Evolutionary conservation across 2,113 vertebrate genomes (phyloP).

Genomic region (Oryzias woworae): DNA sequence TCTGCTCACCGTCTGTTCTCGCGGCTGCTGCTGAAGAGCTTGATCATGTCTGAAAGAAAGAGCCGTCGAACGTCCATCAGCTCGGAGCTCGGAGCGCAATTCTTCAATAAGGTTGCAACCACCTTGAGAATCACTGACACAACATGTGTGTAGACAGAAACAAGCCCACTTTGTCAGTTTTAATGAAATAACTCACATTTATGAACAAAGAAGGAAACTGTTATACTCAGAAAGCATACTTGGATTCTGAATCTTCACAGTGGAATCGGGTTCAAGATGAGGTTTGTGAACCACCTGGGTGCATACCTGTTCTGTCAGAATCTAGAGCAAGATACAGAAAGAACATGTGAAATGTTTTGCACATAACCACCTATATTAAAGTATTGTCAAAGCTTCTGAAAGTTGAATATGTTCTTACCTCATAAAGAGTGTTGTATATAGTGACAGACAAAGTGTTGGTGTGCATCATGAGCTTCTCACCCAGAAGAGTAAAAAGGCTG

Average conservation of each 20-base stretch:
- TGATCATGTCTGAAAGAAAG: constrained; percentile 99
- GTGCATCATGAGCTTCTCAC: constrained; percentile 92
- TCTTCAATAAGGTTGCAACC: constrained; percentile 92
- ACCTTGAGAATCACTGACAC: constrained; percentile 96
- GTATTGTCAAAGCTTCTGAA: neutral
- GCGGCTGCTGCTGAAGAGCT: constrained; percentile 96
- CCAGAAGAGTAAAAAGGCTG: constrained; percentile 95
- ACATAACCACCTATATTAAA: constrained; percentile 5
- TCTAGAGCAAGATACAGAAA: constrained; percentile 70
- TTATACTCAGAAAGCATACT: constrained; percentile 83
- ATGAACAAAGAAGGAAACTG: neutral
- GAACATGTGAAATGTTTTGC: constrained; percentile 4
- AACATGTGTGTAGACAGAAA: constrained; percentile 23
- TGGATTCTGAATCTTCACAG: constrained; percentile 98
- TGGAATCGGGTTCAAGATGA: constrained; percentile 94
- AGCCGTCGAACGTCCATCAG: constrained; percentile 96
- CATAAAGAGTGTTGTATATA: constrained; percentile 94
- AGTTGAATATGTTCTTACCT: constrained; percentile 78
- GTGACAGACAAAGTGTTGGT: constrained; percentile 91
- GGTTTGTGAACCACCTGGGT: constrained; percentile 98
- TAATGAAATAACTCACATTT: neutral
- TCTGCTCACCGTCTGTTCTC: constrained; percentile 94
- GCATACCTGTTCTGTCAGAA: constrained; percentile 97
- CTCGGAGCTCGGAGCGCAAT: constrained; percentile 86
- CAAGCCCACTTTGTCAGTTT: neutral